phyloP scores from a whole-genome alignment of 2,797 vertebrate genomes.

The Peromyscus nudipes region DNA sequence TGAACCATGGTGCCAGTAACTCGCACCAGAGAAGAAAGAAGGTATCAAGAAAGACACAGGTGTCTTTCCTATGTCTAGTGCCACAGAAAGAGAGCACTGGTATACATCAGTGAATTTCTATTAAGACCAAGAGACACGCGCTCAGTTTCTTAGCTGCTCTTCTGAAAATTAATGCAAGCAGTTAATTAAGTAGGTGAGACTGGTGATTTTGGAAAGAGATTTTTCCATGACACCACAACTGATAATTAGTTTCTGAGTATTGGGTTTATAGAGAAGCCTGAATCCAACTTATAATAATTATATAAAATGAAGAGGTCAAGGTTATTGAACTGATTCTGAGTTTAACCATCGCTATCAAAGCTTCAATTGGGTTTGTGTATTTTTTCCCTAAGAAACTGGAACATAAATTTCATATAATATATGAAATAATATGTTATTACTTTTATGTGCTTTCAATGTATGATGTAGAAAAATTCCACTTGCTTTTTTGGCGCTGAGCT shows the following conservation, averaged over 20 bases:
- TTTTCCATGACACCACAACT: neutral
- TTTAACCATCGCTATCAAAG: conserved; percentile 40
- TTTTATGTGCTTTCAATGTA: neutral
- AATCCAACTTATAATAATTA: neutral
- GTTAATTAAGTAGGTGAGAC: conserved; percentile 24
- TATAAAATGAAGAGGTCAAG: conserved; percentile 1
- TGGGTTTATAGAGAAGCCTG: neutral
- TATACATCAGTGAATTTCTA: neutral
- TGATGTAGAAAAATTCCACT: neutral
- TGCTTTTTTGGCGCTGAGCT: neutral
- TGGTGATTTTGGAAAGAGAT: neutral
- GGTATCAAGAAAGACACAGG: neutral
- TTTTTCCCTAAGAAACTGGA: conserved; percentile 22
- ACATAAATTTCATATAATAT: neutral
- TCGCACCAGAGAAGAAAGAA: neutral
- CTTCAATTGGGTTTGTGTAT: conserved; percentile 7
- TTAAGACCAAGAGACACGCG: neutral
- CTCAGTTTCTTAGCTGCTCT: neutral
- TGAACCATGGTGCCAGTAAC: neutral
- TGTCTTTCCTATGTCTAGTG: neutral
- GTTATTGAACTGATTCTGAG: conserved; percentile 9
- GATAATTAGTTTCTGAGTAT: neutral
- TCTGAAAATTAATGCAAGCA: neutral
- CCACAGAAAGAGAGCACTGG: neutral
- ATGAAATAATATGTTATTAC: neutral